phyloP scores from a whole-genome alignment of 2,888 invertebrate species.

The Chalcis sispes region DNA sequence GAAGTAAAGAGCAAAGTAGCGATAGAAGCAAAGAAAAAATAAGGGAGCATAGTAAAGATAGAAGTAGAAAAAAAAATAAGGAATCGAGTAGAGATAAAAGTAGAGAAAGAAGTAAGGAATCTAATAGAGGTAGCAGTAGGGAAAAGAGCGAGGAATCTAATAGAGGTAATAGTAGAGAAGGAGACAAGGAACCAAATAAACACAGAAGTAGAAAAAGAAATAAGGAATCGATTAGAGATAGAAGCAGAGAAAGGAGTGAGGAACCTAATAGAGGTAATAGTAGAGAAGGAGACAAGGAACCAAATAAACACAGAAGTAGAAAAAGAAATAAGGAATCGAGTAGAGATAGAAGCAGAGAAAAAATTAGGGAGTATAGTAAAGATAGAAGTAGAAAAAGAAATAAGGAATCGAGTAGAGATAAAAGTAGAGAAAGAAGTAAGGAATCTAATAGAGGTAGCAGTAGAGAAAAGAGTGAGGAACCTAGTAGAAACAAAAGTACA shows the following conservation, averaged over 20 bases:
- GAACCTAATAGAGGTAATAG: neutral
- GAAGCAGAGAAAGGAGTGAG: slow-evolving; percentile 13
- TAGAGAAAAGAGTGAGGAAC: neutral
- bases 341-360: slow-evolving; percentile 21
- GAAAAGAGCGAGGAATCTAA: neutral
- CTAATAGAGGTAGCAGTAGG: slow-evolving; percentile 1
- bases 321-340: neutral
- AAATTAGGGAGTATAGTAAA: neutral
- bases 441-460: neutral
- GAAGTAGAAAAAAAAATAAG: too few species aligned
- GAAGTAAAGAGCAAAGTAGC: slow-evolving; percentile 15
- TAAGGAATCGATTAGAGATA: neutral
- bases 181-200: neutral
- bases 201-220: neutral
- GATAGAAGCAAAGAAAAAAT: slow-evolving; percentile 23
- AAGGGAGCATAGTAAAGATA: neutral
- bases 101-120: slow-evolving; percentile 30
- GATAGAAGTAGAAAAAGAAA: neutral
- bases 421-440: slow-evolving; percentile 13
- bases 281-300: neutral
- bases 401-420: neutral
- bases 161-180: neutral
- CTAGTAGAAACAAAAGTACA: too few species aligned
- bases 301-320: neutral
- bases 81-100: too few species aligned